These are phyloP conservation scores for Xestia c-nigrum DNA, from an alignment of 2,888 invertebrate species.

Conservation along the genomic window DNA sequence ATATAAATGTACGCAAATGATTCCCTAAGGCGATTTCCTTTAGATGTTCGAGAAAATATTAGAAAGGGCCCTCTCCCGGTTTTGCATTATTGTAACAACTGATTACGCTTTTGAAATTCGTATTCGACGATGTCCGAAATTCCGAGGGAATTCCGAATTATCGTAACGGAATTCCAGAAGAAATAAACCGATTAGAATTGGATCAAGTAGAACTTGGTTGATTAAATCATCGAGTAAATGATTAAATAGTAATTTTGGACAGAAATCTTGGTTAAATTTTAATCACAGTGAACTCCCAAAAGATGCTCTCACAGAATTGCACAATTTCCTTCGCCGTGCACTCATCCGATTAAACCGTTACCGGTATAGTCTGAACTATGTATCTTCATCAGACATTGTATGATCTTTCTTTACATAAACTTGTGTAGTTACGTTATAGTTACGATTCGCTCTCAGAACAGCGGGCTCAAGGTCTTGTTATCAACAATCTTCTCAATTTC, in stretches of 20 bases:
- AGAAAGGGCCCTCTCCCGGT: constrained; percentile 21
- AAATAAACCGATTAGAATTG: constrained; percentile 22
- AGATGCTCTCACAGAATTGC: constrained; percentile 44
- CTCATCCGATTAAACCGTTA: constrained; percentile 50
- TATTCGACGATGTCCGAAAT: constrained; percentile 31
- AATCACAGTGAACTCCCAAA: constrained; percentile 31
- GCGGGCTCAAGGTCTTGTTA: constrained; percentile 34
- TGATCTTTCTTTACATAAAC: constrained; percentile 35
- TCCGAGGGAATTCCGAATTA: constrained; percentile 21
- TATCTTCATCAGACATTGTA: constrained; percentile 5
- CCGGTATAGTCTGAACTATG: constrained; percentile 36
- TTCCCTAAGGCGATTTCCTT: constrained; percentile 44
- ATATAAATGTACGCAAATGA: constrained; percentile 53
- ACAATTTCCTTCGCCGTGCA: constrained; percentile 57
- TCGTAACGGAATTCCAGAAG: constrained; percentile 22
- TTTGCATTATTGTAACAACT: constrained; percentile 51
- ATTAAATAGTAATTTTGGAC: constrained; percentile 16
- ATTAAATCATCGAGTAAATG: constrained; percentile 14
- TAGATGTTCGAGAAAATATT: constrained; percentile 46
- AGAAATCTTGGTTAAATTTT: constrained; percentile 19
- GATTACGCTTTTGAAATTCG: constrained; percentile 51
- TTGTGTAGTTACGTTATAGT: constrained; percentile 41
- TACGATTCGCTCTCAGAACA: constrained; percentile 31
- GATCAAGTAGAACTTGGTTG: constrained; percentile 30
- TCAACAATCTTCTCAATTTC: constrained; percentile 42